Base-by-base conservation (phyloP, 1,140 invertebrate genomes). In the Vanessa atalanta region DNA sequence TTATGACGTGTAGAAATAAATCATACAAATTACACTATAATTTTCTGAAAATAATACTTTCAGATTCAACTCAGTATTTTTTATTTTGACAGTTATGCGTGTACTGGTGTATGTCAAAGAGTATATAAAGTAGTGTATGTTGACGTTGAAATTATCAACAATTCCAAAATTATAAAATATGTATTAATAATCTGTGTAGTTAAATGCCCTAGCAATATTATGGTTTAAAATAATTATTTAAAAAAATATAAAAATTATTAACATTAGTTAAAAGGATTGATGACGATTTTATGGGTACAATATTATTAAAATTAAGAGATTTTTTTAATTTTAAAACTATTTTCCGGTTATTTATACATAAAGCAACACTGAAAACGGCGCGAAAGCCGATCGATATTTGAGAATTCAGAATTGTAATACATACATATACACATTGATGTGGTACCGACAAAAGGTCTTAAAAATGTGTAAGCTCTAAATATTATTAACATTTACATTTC, bases 321-420 rank as follows among this genome's bases (percentile, higher is more conserved):
- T 31, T 4, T 31, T n/a, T n/a, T n/a, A n/a, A 20, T 51, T n/a
- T 15, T 15, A 51, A 51, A 15, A n/a, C 15, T 51, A 15, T 51
- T 14, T 23, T 57, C 1, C 16, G 26, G 15, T 47, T 16, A 14
- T 31, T 55, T 64, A 57, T 47, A 47, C 37, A 20, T n/a, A 48
- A 47, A 61, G 72, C 72, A 79, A 79, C 72, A 76, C 43, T 48
- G 7, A 61, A 47, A 68, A 53, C 61, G 72, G 81, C 82, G 83
- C 80, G 79, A 88, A 89, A 63, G 16, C 53, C 81, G 85, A 92
- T 92, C 90, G 72, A 92, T 92, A 88, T 80, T 74, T 60, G 23
- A 70, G 57, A 61, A 61, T 15, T 61, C 3, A 15, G 26, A 37
- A 31, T 31, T 31, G 6, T 31, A 31, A 31, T 31, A 31, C 26